phyloP scores from a whole-genome alignment of 2,113 vertebrate genomes.

The Bucco capensis region DNA sequence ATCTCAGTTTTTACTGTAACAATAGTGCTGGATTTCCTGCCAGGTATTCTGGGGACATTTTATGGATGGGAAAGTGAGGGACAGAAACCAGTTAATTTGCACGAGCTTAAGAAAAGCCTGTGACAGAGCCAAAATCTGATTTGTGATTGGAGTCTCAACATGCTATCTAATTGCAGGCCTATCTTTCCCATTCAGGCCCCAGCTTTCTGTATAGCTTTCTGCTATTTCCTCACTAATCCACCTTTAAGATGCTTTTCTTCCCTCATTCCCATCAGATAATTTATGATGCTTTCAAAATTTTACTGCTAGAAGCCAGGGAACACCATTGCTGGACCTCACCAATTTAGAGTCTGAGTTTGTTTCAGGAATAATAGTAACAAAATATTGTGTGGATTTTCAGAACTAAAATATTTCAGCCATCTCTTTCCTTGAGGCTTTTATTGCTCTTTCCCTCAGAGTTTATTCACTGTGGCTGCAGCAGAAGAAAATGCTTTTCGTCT shows the following conservation, averaged over 20 bases:
- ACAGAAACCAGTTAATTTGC: background rate
- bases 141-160: background rate
- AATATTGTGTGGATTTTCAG: background rate
- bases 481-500: background rate
- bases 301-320: background rate
- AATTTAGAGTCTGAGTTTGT: slow-evolving; percentile 2
- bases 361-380: background rate
- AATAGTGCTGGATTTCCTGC: background rate
- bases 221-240: background rate
- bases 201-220: background rate
- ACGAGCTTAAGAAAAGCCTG: background rate
- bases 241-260: background rate
- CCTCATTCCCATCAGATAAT: background rate
- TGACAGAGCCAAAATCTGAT: background rate
- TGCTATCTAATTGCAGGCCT: background rate
- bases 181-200: background rate
- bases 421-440: slow-evolving; percentile 23
- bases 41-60: background rate
- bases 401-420: slow-evolving; percentile 2
- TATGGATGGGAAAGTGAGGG: background rate
- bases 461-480: background rate
- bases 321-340: background rate
- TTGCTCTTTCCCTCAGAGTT: background rate
- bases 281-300: slow-evolving; percentile 11
- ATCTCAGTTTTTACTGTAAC: background rate